These are phyloP conservation scores for Collichthys lucidus DNA, from an alignment of 2,113 vertebrate species.

Conservation along the genomic window DNA sequence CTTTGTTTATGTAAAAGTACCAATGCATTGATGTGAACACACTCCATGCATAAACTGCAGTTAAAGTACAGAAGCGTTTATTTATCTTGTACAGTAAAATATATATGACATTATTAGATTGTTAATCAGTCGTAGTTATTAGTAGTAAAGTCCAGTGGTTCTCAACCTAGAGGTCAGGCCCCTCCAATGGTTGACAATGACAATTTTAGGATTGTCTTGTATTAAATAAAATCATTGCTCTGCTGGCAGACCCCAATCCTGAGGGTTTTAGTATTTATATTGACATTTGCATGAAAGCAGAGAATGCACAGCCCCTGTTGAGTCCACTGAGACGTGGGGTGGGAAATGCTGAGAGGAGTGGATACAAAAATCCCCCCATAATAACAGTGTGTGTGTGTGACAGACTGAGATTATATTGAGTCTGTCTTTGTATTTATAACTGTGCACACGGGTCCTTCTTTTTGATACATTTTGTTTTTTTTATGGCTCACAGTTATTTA, in stretches of 20 bases:
- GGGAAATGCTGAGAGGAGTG: constrained; percentile 9
- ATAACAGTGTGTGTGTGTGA: not conserved
- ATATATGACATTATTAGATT: not conserved
- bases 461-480: not conserved
- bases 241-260: constrained; percentile 56
- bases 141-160: not conserved
- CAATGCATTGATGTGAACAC: not conserved
- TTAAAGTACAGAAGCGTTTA: not conserved
- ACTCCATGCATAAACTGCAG: not conserved
- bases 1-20: too few species aligned
- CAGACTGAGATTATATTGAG: not conserved
- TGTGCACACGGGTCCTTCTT: not conserved
- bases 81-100: not conserved
- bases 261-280: constrained; percentile 66
- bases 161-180: not conserved
- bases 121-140: not conserved
- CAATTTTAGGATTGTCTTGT: too few species aligned
- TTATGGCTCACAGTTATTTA: not conserved
- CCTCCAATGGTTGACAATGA: not conserved
- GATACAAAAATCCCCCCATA: not conserved
- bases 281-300: constrained; percentile 70
- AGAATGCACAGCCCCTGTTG: constrained; percentile 26
- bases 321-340: constrained; percentile 24
- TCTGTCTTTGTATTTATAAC: not conserved
- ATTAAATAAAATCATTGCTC: constrained; percentile 3